Conservation (phyloP, 2,797 vertebrate species). For the Anguilla anguilla region DNA sequence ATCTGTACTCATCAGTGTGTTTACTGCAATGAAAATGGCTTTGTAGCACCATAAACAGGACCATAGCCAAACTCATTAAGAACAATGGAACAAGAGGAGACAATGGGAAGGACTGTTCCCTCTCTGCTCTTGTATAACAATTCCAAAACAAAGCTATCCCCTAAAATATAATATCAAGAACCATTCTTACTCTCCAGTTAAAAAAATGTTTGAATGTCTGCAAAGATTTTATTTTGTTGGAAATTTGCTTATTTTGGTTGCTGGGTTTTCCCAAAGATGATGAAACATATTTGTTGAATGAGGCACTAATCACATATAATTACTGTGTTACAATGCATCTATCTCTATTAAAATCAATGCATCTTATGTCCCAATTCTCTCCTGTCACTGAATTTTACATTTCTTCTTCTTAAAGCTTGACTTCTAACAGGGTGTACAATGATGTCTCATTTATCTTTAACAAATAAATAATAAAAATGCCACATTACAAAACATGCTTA, state of each 20-base stretch:
- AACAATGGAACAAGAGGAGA: background rate
- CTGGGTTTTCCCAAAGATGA: constrained; percentile 65
- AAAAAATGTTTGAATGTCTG: constrained; percentile 62
- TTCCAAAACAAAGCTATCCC: constrained; percentile 57
- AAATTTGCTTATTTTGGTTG: constrained; percentile 66
- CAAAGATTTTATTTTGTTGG: constrained; percentile 63
- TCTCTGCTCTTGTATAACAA: constrained; percentile 41
- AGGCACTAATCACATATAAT: constrained; percentile 67
- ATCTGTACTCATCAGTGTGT: constrained; percentile 25
- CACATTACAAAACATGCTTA: background rate
- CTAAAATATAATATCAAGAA: constrained; percentile 50
- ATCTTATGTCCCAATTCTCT: constrained; percentile 42
- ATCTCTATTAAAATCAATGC: constrained; percentile 67
- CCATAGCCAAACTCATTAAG: constrained; percentile 20
- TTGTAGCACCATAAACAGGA: constrained; percentile 20
- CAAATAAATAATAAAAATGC: background rate
- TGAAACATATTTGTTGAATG: constrained; percentile 71
- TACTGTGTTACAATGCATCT: too few species aligned
- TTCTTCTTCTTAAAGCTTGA: background rate
- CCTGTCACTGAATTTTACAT: constrained; percentile 35
- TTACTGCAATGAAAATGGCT: constrained; percentile 18
- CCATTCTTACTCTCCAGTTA: background rate
- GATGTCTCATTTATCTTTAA: background rate
- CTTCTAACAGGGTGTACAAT: background rate
- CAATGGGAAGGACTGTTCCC: background rate